Evolutionary conservation across 2,797 vertebrate genomes (phyloP), one percentile per base, ranked within the genome.

Genomic region (Clangula hyemalis): DNA sequence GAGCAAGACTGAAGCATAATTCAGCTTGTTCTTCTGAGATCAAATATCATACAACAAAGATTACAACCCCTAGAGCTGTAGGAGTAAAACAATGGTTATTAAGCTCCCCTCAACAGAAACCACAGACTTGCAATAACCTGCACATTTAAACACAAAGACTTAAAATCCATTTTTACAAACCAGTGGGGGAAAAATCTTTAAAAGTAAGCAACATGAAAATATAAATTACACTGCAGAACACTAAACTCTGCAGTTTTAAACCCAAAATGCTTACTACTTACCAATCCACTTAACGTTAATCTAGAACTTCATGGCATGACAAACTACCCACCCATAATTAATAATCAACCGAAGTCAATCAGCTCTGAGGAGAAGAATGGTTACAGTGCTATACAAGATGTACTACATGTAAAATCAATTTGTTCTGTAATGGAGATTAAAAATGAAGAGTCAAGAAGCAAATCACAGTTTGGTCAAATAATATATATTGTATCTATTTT

Each of bases 371-470:
- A 95, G 43, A 90, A 80, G 47, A 22, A 72, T 11, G 3, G 49
- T 83, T 77, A 87, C 24, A 93, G 17, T 15, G 43, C 81, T 83
- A 85, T 9, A 87, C 3, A 58, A 80, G 60, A 89, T 7, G 21
- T 53, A 57, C 57, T 71, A 87, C 21, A 76, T 27, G 61, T 27
- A 51, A 92, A 83, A 12, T 56, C 19, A 87, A 87, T 72, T 87
- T 91, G 74, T 72, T 95, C 62, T 72, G 22, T 38, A 89, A 85
- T 1, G 2, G 41, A 93, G 20, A 87, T 66, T 13, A 71, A 77
- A 91, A 94, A 93, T 34, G 66, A 93, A 79, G 66, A 94, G 45
- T 61, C 75, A 86, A 64, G 66, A 93, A 78, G 43, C 54, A 83
- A 90, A 72, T 43, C 36, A 27, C n/a, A 75, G 53, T 92, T 92